Evolutionary conservation across 2,888 invertebrate genomes (phyloP).

Genomic region (Hemicrepidius hirtus): DNA sequence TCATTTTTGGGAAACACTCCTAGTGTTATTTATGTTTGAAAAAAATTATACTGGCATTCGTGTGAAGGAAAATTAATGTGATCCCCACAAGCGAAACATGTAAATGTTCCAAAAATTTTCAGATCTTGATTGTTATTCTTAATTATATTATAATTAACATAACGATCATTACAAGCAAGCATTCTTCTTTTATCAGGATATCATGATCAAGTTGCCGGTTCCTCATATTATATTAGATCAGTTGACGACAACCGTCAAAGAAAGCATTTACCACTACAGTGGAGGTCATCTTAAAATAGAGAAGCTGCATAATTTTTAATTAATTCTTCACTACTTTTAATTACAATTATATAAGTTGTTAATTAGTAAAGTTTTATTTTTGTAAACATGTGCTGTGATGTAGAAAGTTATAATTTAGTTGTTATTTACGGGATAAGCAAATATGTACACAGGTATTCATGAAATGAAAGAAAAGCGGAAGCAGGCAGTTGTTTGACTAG

Average conservation of each 20-base stretch:
- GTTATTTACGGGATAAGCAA: no score
- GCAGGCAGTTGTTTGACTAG: no score
- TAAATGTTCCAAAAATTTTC: conserved; percentile 6
- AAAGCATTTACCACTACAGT: not conserved
- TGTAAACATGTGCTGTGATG: no score
- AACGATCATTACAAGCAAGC: conserved; percentile 23
- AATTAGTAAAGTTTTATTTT: no score
- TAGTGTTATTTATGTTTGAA: not conserved
- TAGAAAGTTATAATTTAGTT: no score
- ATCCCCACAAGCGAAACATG: conserved; percentile 1
- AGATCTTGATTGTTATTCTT: conserved; percentile 33
- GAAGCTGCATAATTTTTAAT: not conserved
- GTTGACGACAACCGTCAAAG: not conserved
- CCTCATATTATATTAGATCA: conserved; percentile 10
- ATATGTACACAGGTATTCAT: no score
- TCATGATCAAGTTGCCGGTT: conserved; percentile 22
- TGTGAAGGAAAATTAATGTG: conserved; percentile 7
- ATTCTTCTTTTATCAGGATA: conserved; percentile 28
- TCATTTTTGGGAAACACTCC: not conserved
- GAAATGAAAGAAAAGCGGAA: no score
- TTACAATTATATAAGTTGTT: not conserved
- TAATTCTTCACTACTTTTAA: not conserved
- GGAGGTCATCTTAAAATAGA: not conserved
- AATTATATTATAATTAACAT: conserved; percentile 40
- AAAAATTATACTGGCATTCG: not conserved